Conservation (phyloP, 2,888 invertebrate genomes). For the Spilarctia lutea region DNA sequence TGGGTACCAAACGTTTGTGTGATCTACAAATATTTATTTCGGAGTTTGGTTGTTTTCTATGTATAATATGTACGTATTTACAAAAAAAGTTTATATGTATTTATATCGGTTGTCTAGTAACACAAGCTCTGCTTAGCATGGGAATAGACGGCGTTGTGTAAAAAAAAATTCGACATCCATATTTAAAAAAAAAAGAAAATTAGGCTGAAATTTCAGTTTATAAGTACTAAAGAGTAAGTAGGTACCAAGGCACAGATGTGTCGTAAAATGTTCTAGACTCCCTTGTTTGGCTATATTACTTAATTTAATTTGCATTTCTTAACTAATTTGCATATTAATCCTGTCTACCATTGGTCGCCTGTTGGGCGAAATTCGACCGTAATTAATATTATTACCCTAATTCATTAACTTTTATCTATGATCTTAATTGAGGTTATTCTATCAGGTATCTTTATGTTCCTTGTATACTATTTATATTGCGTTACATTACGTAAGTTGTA, state of each 20-base stretch:
- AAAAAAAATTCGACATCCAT: no score
- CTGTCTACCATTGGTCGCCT: not conserved
- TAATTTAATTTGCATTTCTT: not conserved
- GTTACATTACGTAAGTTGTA: not conserved
- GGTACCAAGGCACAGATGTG: not conserved
- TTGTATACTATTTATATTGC: not conserved
- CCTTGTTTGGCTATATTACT: not conserved
- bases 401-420: slow-evolving; percentile 1
- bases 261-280: not conserved
- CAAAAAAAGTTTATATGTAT: no score
- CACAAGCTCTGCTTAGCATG: no score
- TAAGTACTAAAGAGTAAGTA: no score
- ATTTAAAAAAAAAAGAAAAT: no score
- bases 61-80: no score
- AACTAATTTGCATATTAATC: slow-evolving; percentile 1
- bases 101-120: no score
- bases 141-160: no score
- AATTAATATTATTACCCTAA: not conserved
- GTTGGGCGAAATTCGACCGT: not conserved
- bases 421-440: not conserved
- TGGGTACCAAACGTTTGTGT: no score
- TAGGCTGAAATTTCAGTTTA: no score
- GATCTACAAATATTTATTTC: no score
- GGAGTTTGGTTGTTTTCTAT: no score
- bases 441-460: not conserved